Base-by-base conservation (phyloP, 2,113 vertebrate genomes). In the Corythoichthys intestinalis region DNA sequence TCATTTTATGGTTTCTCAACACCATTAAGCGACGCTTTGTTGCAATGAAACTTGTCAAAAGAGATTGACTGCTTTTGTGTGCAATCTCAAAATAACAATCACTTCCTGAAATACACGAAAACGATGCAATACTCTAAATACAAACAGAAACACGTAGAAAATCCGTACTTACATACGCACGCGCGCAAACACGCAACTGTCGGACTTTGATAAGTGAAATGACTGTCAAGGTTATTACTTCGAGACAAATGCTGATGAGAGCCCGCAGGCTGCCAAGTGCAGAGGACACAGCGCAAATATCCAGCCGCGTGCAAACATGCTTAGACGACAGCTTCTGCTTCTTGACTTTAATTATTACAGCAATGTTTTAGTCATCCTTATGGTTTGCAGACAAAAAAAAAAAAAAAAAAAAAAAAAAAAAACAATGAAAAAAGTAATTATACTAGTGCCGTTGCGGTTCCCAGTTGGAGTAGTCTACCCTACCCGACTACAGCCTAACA, bases 191-290 rank as follows among this genome's bases (percentile, higher is more conserved):
- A 58, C 34, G 65, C 46, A 49, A 60, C 73, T 37, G 54, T 48
- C 4, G 12, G 15, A 67, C 71, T 72, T 71, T 78, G 75, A 86
- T 76, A 78, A 79, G 73, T 49, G 64, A 75, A 74, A 70, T 47
- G 69, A 77, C 70, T 77, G 79, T 82, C 86, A 89, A 89, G 85
- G 85, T 89, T 85, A 86, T 80, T 79, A 79, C 75, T 83, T n/a
- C 56, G 47, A 68, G 76, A 80, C 78, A 76, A 75, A 80, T 63
- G 78, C 79, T 79, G 75, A 82, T 81, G 79, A 77, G 56, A 50
- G 82, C 73, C 80, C 77, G 71, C 79, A 58, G 83, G 83, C 71
- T 64, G 79, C 77, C 28, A 73, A 82, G 77, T 65, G 81, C 53
- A 60, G 66, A 46, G 79, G 73, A 63, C 74, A 53, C 65, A 66